Conservation (phyloP, 2,113 vertebrate genomes). For the Mormyrus lacerda region DNA sequence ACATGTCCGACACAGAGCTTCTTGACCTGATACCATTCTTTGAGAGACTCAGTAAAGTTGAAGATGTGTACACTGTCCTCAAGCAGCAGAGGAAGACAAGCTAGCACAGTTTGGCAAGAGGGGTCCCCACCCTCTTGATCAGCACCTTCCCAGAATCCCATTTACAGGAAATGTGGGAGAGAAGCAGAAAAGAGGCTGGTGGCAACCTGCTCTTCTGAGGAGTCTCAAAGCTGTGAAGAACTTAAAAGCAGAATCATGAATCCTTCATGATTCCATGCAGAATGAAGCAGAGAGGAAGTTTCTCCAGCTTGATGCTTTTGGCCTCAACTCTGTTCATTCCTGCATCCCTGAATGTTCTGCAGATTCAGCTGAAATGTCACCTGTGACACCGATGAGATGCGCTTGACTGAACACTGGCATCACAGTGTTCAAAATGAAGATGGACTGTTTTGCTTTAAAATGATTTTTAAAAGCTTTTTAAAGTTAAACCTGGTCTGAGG, state of each 20-base stretch:
- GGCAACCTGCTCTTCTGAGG: constrained; percentile 20
- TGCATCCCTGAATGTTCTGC: constrained; percentile 5
- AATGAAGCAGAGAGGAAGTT: neutral
- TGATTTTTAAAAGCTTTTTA: neutral
- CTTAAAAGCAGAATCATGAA: constrained; percentile 6
- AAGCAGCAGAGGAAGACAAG: constrained; percentile 79
- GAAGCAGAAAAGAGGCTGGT: neutral
- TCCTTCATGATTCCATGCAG: neutral
- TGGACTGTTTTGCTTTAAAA: neutral
- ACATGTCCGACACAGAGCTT: constrained; percentile 90
- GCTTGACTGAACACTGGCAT: neutral
- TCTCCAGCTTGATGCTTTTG: neutral
- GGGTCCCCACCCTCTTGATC: constrained; percentile 38
- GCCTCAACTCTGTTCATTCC: constrained; percentile 28
- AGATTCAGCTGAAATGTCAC: constrained; percentile 21
- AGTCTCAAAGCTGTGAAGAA: constrained; percentile 37
- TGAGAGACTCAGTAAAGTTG: constrained; percentile 86
- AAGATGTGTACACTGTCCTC: constrained; percentile 82
- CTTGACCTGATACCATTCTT: constrained; percentile 94
- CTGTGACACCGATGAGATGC: neutral
- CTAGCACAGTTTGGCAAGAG: constrained; percentile 55
- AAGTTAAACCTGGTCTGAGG: neutral
- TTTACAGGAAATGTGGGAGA: constrained; percentile 26
- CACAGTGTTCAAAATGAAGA: neutral
- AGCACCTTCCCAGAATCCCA: constrained; percentile 45